Evolutionary conservation across 2,888 invertebrate genomes (phyloP).

Genomic region (Litoditis marina): DNA sequence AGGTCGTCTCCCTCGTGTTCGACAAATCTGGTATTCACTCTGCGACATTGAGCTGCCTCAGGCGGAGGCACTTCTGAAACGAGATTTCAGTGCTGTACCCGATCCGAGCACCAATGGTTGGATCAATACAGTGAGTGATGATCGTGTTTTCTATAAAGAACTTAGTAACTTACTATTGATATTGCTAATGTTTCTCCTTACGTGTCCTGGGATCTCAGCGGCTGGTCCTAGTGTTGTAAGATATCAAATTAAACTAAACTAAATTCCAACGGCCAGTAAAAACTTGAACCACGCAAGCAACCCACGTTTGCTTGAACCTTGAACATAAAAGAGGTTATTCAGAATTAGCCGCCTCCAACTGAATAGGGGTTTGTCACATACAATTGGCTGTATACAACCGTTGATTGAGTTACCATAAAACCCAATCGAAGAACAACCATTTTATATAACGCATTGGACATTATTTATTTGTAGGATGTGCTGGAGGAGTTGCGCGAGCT

Average conservation of each 20-base stretch:
- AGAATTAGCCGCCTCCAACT: no score
- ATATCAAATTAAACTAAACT: no score
- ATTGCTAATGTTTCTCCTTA: neutral
- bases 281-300: no score
- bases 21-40: conserved; percentile 66
- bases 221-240: no score
- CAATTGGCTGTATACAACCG: no score
- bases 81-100: conserved; percentile 12
- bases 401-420: no score
- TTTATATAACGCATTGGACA: neutral
- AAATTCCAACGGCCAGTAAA: no score
- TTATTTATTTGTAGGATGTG: conserved; percentile 15
- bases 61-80: conserved; percentile 20
- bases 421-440: no score
- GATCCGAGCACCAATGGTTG: conserved; percentile 38
- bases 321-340: no score
- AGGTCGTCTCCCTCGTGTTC: conserved; percentile 62
- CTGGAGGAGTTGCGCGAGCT: conserved; percentile 39
- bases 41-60: conserved; percentile 62
- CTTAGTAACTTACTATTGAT: neutral
- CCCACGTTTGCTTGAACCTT: no score
- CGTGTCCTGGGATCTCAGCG: no score
- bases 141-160: neutral
- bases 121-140: conserved; percentile 31
- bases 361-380: no score